phyloP scores from a whole-genome alignment of 2,113 vertebrate species.

The Lethenteron reissneri region DNA sequence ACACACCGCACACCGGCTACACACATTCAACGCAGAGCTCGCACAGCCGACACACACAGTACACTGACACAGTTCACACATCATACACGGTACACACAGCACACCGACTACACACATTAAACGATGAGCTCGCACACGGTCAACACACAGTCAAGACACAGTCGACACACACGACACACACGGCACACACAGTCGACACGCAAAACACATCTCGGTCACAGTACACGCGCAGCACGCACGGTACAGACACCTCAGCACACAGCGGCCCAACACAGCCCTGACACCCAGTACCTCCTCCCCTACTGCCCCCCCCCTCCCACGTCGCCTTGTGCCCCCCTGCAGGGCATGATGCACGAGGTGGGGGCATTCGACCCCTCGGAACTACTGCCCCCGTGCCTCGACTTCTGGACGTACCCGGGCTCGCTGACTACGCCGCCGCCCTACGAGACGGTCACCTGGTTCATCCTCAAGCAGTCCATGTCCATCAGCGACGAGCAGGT shows the following conservation, averaged over 20 bases:
- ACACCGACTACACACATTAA: too few relatives aligned
- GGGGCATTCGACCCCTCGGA: slow-evolving; percentile 49
- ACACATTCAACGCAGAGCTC: too few relatives aligned
- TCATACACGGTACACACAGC: too few relatives aligned
- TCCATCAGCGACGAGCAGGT: slow-evolving; percentile 85
- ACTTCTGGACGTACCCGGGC: slow-evolving; percentile 83
- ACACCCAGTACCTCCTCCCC: too few relatives aligned
- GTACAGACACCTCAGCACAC: too few relatives aligned
- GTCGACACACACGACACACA: too few relatives aligned
- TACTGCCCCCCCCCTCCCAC: neutral
- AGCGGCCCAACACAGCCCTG: neutral
- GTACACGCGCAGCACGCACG: neutral
- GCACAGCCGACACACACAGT: too few relatives aligned
- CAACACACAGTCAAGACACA: too few relatives aligned
- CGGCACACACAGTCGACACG: too few relatives aligned
- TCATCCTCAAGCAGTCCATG: slow-evolving; percentile 70
- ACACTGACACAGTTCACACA: too few relatives aligned
- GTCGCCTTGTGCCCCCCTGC: neutral
- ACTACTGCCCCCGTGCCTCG: slow-evolving; percentile 42
- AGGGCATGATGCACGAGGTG: slow-evolving; percentile 58
- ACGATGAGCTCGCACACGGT: too few relatives aligned
- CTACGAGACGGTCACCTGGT: slow-evolving; percentile 71
- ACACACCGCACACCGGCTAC: too few relatives aligned
- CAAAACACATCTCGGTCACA: neutral
- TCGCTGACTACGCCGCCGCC: slow-evolving; percentile 76